Conservation (phyloP, 2,888 invertebrate genomes). For the Apotomis capreana region DNA sequence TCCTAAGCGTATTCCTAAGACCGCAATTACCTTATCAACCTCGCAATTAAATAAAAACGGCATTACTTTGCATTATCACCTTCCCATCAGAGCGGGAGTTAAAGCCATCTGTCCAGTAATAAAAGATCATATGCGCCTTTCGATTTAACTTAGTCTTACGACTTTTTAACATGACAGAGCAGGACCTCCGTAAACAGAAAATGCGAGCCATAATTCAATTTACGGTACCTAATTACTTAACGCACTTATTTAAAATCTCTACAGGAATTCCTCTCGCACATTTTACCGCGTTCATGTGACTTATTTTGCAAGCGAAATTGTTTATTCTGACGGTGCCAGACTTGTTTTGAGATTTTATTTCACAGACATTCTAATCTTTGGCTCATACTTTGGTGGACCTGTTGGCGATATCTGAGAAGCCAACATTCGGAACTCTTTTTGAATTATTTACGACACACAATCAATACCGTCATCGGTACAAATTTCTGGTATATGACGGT, state of each 20-base stretch:
- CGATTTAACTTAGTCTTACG: neutral
- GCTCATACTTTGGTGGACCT: no score
- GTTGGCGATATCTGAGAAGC: no score
- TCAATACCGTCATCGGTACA: no score
- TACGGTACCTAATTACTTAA: conserved; percentile 35
- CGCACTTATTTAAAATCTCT: conserved; percentile 36
- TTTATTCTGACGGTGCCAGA: conserved; percentile 14
- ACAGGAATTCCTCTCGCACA: conserved; percentile 14
- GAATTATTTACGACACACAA: no score
- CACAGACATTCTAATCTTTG: no score
- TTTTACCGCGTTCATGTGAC: conserved; percentile 13
- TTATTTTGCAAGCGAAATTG: conserved; percentile 11
- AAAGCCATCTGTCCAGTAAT: neutral
- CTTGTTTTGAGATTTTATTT: neutral
- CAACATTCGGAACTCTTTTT: no score
- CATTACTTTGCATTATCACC: conserved; percentile 17
- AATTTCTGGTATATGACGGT: no score
- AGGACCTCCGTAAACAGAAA: conserved; percentile 19
- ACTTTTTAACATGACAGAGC: neutral
- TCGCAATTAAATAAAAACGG: conserved; percentile 2
- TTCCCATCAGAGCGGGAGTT: neutral
- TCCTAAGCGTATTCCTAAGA: neutral
- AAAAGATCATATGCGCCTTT: neutral
- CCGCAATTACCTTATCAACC: conserved; percentile 4
- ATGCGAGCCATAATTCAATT: conserved; percentile 37